phyloP scores from a whole-genome alignment of 2,113 vertebrate genomes.

The Alouatta palliata region DNA sequence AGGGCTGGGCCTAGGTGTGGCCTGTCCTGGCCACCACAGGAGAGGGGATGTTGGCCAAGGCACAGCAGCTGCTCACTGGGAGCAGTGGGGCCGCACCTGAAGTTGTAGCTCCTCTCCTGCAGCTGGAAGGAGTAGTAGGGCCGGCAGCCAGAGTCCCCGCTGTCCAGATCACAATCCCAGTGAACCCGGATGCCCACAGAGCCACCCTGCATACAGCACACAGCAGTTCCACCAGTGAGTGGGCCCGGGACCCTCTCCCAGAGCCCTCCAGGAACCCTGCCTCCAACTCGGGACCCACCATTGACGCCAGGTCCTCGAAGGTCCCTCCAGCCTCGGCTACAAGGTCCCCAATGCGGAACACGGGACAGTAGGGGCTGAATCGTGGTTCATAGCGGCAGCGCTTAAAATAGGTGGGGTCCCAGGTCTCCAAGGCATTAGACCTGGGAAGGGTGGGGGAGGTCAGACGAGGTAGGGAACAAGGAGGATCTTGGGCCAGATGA shows the following conservation, averaged over 20 bases:
- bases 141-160: constrained; percentile 30
- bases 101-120: constrained; percentile 82
- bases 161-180: constrained; percentile 85
- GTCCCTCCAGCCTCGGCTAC: constrained; percentile 78
- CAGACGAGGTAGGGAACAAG: neutral
- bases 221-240: neutral
- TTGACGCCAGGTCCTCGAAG: constrained; percentile 80
- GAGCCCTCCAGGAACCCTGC: neutral
- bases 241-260: neutral
- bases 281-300: constrained; percentile 67
- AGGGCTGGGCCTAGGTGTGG: neutral
- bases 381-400: constrained; percentile 73
- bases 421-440: constrained; percentile 81
- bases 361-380: constrained; percentile 79
- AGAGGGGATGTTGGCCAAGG: neutral
- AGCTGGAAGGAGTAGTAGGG: constrained; percentile 83
- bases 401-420: constrained; percentile 83
- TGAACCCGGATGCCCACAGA: constrained; percentile 75
- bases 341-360: constrained; percentile 84
- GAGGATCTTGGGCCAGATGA: neutral
- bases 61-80: neutral
- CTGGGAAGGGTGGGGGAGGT: constrained; percentile 56
- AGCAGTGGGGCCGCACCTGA: constrained; percentile 76
- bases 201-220: constrained; percentile 78
- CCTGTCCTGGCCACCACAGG: neutral